A percentile compares a stretch with the other conserved stretches of the same genome.
Conservation (phyloP, 2,113 vertebrate species). For the Urocitellus parryii region DNA sequence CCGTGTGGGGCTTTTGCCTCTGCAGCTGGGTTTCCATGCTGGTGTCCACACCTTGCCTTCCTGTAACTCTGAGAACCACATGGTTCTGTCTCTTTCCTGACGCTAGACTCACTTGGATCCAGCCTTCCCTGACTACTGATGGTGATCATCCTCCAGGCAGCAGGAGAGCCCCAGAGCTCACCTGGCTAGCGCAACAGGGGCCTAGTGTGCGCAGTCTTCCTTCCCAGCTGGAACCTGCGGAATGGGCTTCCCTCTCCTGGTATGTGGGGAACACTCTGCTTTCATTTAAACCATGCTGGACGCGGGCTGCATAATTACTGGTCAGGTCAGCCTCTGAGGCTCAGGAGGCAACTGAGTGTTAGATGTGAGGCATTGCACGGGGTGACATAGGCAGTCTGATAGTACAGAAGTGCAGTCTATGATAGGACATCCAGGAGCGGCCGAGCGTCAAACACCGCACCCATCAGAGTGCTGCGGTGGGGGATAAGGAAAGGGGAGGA, state of each 20-base stretch:
- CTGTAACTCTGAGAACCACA: background rate
- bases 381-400: rapidly evolving
- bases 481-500: background rate
- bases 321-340: no score
- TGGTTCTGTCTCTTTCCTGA: background rate
- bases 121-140: background rate
- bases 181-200: no score
- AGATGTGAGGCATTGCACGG: no score
- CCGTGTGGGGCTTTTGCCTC: background rate
- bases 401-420: rapidly evolving
- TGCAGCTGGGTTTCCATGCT: background rate
- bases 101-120: no score
- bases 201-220: background rate
- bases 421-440: background rate
- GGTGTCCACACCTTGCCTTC: background rate
- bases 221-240: no score
- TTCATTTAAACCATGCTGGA: background rate
- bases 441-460: no score
- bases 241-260: no score
- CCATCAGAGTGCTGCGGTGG: background rate
- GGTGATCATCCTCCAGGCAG: rapidly evolving
- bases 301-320: no score
- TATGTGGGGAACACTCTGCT: rapidly evolving
- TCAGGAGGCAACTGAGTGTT: background rate
- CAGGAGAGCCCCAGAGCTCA: no score